Evolutionary conservation across 2,113 vertebrate genomes (phyloP), one percentile per base, ranked within the genome.

Genomic region (Ophthalmolycus amberensis): DNA sequence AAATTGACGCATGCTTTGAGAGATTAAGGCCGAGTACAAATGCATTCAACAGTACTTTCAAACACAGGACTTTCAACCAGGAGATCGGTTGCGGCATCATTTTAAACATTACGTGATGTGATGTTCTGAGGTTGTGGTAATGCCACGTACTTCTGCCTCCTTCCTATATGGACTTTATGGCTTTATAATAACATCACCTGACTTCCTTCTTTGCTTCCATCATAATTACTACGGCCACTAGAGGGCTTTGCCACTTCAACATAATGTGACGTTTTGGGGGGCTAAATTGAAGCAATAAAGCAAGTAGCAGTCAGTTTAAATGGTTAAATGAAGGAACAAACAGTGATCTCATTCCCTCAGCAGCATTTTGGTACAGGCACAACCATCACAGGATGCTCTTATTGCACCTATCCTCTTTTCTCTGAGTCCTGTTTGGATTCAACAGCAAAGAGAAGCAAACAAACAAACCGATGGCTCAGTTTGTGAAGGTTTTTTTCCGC

Each of bases 261-360:
- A 40, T 56, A 22, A 37, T 0, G 22, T 34, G 38, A n/a, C 9
- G 10, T 52, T 34, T n/a, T 14, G 29, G 29, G 32, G 3, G 65
- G 76, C 58, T 60, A 75, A 81, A 82, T 34, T 71, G 14, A 82
- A 37, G 84, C 52, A 82, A 80, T 79, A 68, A 80, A 80, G 62
- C 65, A 64, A 67, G 42, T 16, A 38, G 68, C 48, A 85, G 58
- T 79, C 25, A 10, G 79, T n/a, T 83, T 81, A n/a, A 64, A 81
- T 32, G 87, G 71, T 83, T 79, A 72, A 83, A 58, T 72, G 54
- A 71, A 56, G 71, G 77, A 86, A 82, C 79, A 86, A 83, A 81
- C 87, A 79, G 74, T 88, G 85, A 90, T 83, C 50, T 88, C 83
- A 83, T 82, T 84, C 77, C 65, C 69, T 81, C 71, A 65, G 83